Evolutionary conservation across 2,113 vertebrate species (phyloP).

Genomic region (Xenopus borealis): DNA sequence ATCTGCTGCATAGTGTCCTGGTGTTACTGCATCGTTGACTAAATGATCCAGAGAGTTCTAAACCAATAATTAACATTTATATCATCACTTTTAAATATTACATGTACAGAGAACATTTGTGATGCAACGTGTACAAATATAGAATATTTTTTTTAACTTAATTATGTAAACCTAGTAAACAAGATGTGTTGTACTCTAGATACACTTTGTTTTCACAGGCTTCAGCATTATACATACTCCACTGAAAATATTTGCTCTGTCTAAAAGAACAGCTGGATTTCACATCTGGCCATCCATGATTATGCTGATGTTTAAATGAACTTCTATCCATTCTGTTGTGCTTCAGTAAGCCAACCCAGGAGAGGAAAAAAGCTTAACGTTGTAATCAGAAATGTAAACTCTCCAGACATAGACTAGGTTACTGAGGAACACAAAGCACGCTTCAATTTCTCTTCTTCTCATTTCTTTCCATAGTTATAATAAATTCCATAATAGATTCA

Average conservation of each 20-base stretch:
- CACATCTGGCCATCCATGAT: slow-evolving; percentile 37
- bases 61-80: no score
- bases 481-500: slow-evolving; percentile 14
- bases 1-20: no score
- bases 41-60: no score
- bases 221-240: slow-evolving; percentile 22
- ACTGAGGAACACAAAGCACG: slow-evolving; percentile 28
- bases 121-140: no score
- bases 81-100: no score
- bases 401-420: slow-evolving; percentile 14
- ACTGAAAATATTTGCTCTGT: slow-evolving; percentile 18
- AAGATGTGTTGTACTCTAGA: no score
- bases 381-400: slow-evolving; percentile 36
- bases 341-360: slow-evolving; percentile 37
- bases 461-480: slow-evolving; percentile 18
- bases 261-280: slow-evolving; percentile 40
- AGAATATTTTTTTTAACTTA: no score
- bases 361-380: slow-evolving; percentile 33
- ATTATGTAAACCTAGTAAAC: no score
- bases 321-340: slow-evolving; percentile 35
- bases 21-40: no score
- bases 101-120: no score
- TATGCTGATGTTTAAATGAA: slow-evolving; percentile 42
- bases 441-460: slow-evolving; percentile 13
- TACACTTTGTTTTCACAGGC: not conserved